Conservation (phyloP, 2,888 invertebrate genomes). For the Drosophila trichaetosa region DNA sequence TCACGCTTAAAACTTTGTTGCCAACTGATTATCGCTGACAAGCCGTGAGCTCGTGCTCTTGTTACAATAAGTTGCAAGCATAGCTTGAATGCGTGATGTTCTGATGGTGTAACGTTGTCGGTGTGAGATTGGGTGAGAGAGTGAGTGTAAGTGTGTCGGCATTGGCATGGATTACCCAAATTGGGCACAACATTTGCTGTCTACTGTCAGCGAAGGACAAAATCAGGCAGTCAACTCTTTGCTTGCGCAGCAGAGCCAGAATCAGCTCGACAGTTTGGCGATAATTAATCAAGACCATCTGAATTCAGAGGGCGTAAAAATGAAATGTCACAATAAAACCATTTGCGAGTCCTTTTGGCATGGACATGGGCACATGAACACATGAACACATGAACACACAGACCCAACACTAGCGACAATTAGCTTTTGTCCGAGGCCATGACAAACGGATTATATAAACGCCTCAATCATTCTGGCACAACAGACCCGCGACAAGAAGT, state of each 20-base stretch:
- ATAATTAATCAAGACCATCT: constrained; percentile 75
- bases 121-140: not conserved
- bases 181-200: constrained; percentile 47
- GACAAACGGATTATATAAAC: constrained; percentile 76
- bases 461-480: constrained; percentile 68
- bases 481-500: constrained; percentile 59
- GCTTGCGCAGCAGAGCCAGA: constrained; percentile 10
- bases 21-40: constrained; percentile 69
- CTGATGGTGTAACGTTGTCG: not conserved
- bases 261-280: constrained; percentile 56
- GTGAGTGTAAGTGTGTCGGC: constrained; percentile 7
- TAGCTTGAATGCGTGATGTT: constrained; percentile 21
- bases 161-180: constrained; percentile 31
- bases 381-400: constrained; percentile 18
- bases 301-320: constrained; percentile 71
- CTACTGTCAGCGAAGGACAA: constrained; percentile 54
- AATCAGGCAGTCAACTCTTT: constrained; percentile 63
- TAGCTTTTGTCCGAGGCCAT: constrained; percentile 71
- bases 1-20: constrained; percentile 69
- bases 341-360: constrained; percentile 61
- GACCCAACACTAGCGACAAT: constrained; percentile 59
- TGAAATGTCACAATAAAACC: constrained; percentile 73
- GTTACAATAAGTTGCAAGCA: constrained; percentile 56
- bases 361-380: constrained; percentile 11
- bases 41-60: constrained; percentile 33